Percentiles rank a stretch among this genome's conserved stretches.
Conservation (phyloP, 2,888 invertebrate genomes). For the Bugulina stolonifera region DNA sequence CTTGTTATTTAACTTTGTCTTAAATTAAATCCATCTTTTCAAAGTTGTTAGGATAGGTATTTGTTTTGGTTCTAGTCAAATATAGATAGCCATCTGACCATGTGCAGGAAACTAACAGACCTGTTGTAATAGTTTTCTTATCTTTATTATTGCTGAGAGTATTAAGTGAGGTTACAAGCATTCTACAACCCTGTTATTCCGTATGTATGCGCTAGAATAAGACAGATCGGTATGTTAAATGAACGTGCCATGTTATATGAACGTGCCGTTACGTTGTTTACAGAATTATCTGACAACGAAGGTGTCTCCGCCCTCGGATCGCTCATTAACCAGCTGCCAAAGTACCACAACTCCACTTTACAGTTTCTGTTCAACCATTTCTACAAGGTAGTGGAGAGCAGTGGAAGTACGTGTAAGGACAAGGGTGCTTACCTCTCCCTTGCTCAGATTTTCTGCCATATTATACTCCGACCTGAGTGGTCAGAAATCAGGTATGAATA, state of each 20-base stretch:
- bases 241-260: too few species aligned
- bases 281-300: background rate
- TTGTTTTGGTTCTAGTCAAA: too few species aligned
- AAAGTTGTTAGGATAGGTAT: too few species aligned
- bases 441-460: conserved; percentile 67
- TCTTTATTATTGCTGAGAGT: too few species aligned
- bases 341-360: conserved; percentile 62
- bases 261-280: too few species aligned
- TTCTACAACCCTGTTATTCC: too few species aligned
- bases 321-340: conserved; percentile 61
- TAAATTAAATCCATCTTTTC: background rate
- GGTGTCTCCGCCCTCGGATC: conserved; percentile 37
- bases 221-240: too few species aligned
- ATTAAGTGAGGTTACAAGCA: too few species aligned
- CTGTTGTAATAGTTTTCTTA: too few species aligned
- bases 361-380: conserved; percentile 66
- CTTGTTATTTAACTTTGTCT: background rate
- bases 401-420: conserved; percentile 59
- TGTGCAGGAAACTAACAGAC: too few species aligned
- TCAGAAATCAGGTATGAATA: conserved; percentile 70
- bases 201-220: too few species aligned
- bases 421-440: conserved; percentile 59
- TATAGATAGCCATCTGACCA: too few species aligned
- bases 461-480: conserved; percentile 70
- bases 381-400: conserved; percentile 65